Conservation (phyloP, 35 echinoderm and acorn worm genomes). For the Holothuria glaberrima region DNA sequence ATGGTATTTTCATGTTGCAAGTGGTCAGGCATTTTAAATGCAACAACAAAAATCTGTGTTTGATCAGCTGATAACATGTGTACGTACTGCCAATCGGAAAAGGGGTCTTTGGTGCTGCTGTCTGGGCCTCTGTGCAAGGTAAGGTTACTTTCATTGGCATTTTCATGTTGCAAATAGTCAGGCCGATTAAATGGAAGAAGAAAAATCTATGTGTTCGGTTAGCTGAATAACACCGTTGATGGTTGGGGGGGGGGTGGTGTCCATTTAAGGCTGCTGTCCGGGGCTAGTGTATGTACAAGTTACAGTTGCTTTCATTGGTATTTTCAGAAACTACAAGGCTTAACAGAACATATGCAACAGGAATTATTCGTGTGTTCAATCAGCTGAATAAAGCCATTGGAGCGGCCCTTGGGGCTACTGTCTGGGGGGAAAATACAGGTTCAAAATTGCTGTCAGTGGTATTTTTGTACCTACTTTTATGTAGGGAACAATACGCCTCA, state of each 20-base stretch:
- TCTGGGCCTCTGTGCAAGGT: neutral
- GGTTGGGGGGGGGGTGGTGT: no score
- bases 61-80: neutral
- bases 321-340: neutral
- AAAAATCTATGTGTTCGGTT: neutral
- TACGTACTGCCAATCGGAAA: neutral
- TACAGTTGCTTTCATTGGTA: no score
- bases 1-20: neutral
- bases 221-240: neutral
- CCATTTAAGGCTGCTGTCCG: no score
- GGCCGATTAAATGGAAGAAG: conserved; percentile 1
- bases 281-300: no score
- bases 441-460: neutral
- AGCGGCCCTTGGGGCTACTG: neutral
- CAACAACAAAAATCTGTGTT: no score
- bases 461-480: neutral
- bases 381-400: neutral
- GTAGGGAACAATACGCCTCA: no score
- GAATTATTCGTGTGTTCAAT: no score
- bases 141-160: neutral
- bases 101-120: conserved; percentile 1
- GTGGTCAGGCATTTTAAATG: no score
- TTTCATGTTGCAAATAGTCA: neutral
- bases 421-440: neutral
- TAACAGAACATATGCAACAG: no score